phyloP scores from a whole-genome alignment of 1,140 invertebrate species.

The Heliothis virescens region DNA sequence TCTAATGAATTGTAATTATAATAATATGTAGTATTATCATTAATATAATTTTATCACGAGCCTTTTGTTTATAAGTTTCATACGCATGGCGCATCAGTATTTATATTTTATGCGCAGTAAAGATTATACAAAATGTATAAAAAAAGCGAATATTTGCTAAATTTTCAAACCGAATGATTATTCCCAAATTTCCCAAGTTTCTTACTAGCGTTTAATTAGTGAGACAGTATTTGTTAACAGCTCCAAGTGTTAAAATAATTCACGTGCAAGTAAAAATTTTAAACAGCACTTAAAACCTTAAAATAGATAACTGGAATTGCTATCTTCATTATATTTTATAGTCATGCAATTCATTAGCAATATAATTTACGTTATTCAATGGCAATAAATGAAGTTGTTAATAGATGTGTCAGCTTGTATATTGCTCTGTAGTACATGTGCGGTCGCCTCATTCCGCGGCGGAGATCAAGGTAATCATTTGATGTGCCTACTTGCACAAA shows the following conservation, averaged over 20 bases:
- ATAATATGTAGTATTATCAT: not conserved
- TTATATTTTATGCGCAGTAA: too few relatives aligned
- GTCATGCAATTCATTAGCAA: not conserved
- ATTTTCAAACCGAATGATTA: too few relatives aligned
- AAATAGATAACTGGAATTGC: not conserved
- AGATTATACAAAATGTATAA: too few relatives aligned
- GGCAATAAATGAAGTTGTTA: not conserved
- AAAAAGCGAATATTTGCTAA: too few relatives aligned
- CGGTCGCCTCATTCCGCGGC: constrained; percentile 30
- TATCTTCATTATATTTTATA: not conserved
- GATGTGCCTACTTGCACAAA: constrained; percentile 24
- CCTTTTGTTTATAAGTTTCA: not conserved
- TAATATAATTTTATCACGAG: not conserved
- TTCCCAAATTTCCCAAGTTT: too few relatives aligned
- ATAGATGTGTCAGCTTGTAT: constrained; percentile 2
- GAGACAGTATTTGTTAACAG: too few relatives aligned
- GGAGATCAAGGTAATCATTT: constrained; percentile 54
- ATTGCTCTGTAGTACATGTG: not conserved
- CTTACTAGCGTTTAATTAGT: too few relatives aligned
- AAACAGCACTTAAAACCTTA: not conserved
- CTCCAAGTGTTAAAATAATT: too few relatives aligned
- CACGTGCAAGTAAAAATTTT: not conserved
- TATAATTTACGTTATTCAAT: constrained; percentile 20
- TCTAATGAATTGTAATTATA: not conserved
- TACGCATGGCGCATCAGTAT: too few relatives aligned